Conservation (phyloP, 2,113 vertebrate species). For the Platysternon megacephalum region DNA sequence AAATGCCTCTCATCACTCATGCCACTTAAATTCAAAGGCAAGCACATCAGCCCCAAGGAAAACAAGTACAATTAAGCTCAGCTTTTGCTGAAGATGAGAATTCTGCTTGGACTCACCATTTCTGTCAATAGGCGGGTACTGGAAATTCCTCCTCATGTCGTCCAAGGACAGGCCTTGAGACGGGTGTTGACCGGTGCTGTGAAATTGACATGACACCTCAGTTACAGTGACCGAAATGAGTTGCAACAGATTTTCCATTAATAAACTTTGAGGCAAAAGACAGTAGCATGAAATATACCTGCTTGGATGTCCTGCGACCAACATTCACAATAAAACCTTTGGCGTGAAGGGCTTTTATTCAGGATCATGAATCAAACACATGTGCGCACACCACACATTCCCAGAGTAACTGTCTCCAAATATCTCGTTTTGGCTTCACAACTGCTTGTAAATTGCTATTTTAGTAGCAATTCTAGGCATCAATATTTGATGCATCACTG, state of each 20-base stretch:
- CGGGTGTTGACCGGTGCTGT: constrained; percentile 79
- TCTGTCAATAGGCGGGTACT: constrained; percentile 86
- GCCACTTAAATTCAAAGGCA: neutral
- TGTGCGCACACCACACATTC: neutral
- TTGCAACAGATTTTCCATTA: neutral
- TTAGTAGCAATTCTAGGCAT: constrained; percentile 46
- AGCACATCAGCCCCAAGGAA: neutral
- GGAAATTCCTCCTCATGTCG: constrained; percentile 88
- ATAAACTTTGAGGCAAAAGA: neutral
- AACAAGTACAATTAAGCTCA: neutral
- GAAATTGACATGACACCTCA: constrained; percentile 20
- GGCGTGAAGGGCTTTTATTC: neutral
- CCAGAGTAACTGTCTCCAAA: neutral
- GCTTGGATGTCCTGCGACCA: neutral
- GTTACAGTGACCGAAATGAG: neutral
- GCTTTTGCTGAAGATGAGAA: neutral
- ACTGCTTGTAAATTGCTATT: neutral
- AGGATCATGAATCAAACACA: too few species aligned
- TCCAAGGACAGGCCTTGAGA: constrained; percentile 87
- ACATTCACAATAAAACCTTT: neutral
- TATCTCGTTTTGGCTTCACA: neutral
- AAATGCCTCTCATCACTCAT: neutral
- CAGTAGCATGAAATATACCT: neutral
- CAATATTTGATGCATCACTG: constrained; percentile 65
- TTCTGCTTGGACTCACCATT: constrained; percentile 82